phyloP scores from a whole-genome alignment of 2,113 vertebrate species.

The Mesocricetus auratus region DNA sequence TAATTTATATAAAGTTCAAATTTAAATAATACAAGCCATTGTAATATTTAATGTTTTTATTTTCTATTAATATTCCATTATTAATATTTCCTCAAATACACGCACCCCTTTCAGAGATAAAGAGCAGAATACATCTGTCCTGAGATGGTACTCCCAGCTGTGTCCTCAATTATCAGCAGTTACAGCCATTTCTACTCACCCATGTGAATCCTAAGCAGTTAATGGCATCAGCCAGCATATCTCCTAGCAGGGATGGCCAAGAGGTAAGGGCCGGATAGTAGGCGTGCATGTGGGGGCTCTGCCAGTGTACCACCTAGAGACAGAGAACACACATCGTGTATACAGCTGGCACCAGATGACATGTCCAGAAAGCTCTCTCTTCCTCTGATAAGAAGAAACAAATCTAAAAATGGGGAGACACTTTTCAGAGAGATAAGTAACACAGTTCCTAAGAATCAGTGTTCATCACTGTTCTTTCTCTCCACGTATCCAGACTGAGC shows the following conservation, averaged over 20 bases:
- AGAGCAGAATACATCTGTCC: not conserved
- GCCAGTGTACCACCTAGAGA: conserved; percentile 97
- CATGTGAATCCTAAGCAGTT: conserved; percentile 99
- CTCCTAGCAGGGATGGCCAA: conserved; percentile 97
- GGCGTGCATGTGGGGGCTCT: conserved; percentile 98
- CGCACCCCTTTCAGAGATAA: not conserved
- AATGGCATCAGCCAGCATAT: conserved; percentile 98
- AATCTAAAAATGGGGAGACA: not conserved
- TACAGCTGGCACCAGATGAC: conserved; percentile 14
- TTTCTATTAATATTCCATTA: not conserved
- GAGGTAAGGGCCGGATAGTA: conserved; percentile 97
- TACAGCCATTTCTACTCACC: conserved; percentile 86
- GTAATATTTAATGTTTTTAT: not conserved
- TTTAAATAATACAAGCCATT: not conserved
- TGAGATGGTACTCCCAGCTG: too few relatives aligned
- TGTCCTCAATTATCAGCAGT: not conserved
- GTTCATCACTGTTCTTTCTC: not conserved
- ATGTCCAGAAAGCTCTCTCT: not conserved
- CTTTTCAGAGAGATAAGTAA: not conserved
- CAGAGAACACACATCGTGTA: conserved; percentile 22
- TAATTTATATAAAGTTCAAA: not conserved
- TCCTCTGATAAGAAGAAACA: not conserved
- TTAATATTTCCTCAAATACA: not conserved
- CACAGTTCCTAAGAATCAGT: not conserved
- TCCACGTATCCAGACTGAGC: not conserved